These are phyloP conservation scores for Anguilla japonica DNA, from an alignment of 2,113 vertebrate genomes.

Conservation along the genomic window DNA sequence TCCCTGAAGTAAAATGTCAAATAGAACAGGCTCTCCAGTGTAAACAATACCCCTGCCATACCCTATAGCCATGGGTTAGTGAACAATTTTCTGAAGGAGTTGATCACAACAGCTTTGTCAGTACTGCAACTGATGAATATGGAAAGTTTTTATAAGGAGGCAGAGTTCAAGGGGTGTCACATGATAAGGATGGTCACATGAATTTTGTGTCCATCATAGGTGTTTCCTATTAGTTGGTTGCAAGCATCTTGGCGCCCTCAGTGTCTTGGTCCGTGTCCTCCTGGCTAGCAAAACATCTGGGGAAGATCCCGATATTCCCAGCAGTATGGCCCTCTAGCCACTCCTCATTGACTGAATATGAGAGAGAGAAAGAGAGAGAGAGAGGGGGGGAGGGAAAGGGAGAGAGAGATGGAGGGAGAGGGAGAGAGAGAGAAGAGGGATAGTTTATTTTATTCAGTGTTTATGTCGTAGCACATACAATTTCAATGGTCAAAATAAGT, in stretches of 20 bases:
- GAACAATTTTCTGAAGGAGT: background rate
- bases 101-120: background rate
- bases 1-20: background rate
- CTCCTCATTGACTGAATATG: slow-evolving; percentile 78
- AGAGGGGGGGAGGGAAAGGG: slow-evolving; percentile 4
- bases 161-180: background rate
- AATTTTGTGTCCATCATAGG: background rate
- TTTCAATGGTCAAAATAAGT: no score
- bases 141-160: background rate
- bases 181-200: background rate
- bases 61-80: background rate
- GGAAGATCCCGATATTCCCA: slow-evolving; percentile 82
- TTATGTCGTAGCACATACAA: no score
- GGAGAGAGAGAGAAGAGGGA: no score
- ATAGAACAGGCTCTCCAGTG: background rate
- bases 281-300: slow-evolving; percentile 77
- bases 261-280: slow-evolving; percentile 45
- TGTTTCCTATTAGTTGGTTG: background rate
- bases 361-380: background rate
- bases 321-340: slow-evolving; percentile 83
- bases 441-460: no score
- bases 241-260: background rate
- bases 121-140: background rate
- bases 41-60: no score
- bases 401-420: no score